A percentile compares a stretch with the other conserved stretches of the same genome.
phyloP scores from a whole-genome alignment of 2,113 vertebrate genomes.

The Megaceryle torquata region DNA sequence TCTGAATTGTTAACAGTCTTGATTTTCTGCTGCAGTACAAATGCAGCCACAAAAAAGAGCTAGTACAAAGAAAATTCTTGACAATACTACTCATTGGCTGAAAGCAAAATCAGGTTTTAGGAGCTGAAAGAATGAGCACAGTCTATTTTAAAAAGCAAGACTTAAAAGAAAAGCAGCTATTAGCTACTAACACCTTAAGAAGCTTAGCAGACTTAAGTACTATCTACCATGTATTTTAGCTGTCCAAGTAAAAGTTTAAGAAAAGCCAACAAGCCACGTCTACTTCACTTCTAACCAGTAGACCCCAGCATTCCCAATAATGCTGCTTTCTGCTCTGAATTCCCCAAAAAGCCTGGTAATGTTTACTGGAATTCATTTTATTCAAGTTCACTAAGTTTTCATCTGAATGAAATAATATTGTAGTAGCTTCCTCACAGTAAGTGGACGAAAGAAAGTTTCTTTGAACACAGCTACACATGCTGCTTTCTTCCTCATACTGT shows the following conservation, averaged over 20 bases:
- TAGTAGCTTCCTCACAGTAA: not conserved
- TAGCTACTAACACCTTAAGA: not conserved
- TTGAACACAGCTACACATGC: not conserved
- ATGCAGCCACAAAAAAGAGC: not conserved
- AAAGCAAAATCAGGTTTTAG: not conserved
- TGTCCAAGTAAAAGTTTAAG: not conserved
- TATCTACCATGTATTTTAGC: not conserved
- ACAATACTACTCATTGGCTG: not conserved
- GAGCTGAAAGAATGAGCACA: not conserved
- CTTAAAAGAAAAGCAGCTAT: not conserved
- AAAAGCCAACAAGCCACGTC: not conserved
- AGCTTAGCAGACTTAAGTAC: not conserved
- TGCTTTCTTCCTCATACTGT: not conserved
- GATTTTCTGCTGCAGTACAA: not conserved
- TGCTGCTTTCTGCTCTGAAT: not conserved
- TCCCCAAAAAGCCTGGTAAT: not conserved
- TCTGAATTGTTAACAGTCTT: not conserved
- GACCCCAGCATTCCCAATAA: not conserved
- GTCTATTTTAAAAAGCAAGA: not conserved
- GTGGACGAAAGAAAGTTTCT: not conserved
- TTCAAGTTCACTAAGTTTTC: not conserved
- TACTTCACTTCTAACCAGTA: not conserved
- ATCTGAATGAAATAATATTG: not conserved
- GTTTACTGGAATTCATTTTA: not conserved
- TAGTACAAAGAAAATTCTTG: not conserved